Evolutionary conservation across 2,113 vertebrate species (phyloP), one percentile per base, ranked within the genome.

Genomic region (Ophthalmolycus amberensis): DNA sequence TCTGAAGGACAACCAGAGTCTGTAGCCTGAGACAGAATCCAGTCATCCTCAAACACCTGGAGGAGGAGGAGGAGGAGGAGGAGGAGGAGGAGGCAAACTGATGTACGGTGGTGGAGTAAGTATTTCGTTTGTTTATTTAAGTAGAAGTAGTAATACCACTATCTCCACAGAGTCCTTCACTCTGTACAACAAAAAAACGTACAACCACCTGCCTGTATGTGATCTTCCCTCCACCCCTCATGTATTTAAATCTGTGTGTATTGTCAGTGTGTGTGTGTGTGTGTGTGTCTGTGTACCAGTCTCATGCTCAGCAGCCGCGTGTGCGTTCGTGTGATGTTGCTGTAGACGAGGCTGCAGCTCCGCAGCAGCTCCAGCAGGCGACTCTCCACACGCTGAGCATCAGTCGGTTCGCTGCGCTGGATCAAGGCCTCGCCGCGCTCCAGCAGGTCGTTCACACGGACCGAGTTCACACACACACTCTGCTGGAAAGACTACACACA

Each of bases 21-120:
- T 44, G 90, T 12, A 8, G 91, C 90, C 56, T 54, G 84, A 71
- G 93, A 92, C 16, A 93, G 85, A 5, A 93, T 48, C 79, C 93
- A 93, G 84, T 95, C 93, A 0, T 96, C 93, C 72, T 96, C 96
- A 75, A 96, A 95, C 22, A 96, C 95, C 95, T 96, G 86, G 2
- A 81, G 42, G 37, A 75, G n/a, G 48, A 65, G 9, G 27, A 62
- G 9, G 56, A 72, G n/a, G 52, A 48, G 5, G 71, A 62, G 16
- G 71, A 46, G 5, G 71, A 73, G 3, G 27, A 63, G 46, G 29
- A 25, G 52, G 50, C 46, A 48, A 18, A 48, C 44, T 15, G 12
- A 52, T 52, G 1, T 52, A 54, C 12, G 9, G 18, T 54, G 50
- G 22, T 59, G 58, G 27, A 60, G 14, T 1, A 60, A 16, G 27